Evolutionary conservation across 2,113 vertebrate genomes (phyloP).

Genomic region (Oncorhynchus kisutch): DNA sequence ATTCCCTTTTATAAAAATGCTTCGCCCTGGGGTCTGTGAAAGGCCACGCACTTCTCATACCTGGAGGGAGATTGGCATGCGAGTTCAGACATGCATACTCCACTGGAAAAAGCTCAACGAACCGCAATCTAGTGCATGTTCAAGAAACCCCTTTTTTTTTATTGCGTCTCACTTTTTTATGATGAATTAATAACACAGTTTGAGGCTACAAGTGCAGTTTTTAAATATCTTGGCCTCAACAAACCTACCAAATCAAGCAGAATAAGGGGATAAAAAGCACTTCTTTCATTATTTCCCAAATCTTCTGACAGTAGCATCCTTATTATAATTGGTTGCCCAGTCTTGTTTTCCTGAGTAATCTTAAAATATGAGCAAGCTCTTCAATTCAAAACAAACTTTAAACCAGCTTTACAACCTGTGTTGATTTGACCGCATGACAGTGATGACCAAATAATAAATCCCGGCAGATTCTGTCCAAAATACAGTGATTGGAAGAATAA

Average conservation of each 20-base stretch:
- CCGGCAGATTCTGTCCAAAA: conserved; percentile 69
- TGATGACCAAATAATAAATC: conserved; percentile 77
- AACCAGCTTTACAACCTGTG: conserved; percentile 82
- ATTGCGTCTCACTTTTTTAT: conserved; percentile 23
- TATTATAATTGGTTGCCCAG: conserved; percentile 75
- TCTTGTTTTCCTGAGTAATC: conserved; percentile 50
- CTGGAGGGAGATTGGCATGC: conserved; percentile 66
- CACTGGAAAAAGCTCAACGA: conserved; percentile 59
- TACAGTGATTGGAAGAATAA: conserved; percentile 37
- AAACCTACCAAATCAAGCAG: conserved; percentile 68
- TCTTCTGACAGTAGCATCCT: conserved; percentile 65
- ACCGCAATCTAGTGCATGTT: conserved; percentile 65
- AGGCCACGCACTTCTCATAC: conserved; percentile 58
- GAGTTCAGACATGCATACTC: conserved; percentile 56
- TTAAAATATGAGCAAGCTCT: conserved; percentile 59
- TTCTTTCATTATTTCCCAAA: conserved; percentile 55
- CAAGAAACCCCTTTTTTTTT: conserved; percentile 42
- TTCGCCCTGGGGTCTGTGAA: conserved; percentile 57
- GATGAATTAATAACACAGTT: conserved; percentile 61
- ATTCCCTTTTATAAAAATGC: conserved; percentile 43
- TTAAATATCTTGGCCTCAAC: conserved; percentile 50
- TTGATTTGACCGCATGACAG: conserved; percentile 83
- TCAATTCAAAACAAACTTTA: conserved; percentile 72
- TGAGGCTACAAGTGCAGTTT: conserved; percentile 62
- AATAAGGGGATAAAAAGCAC: conserved; percentile 48